These are phyloP conservation scores for Phrynocephalus versicolor DNA, from an alignment of 2,113 vertebrate genomes.

Conservation along the genomic window DNA sequence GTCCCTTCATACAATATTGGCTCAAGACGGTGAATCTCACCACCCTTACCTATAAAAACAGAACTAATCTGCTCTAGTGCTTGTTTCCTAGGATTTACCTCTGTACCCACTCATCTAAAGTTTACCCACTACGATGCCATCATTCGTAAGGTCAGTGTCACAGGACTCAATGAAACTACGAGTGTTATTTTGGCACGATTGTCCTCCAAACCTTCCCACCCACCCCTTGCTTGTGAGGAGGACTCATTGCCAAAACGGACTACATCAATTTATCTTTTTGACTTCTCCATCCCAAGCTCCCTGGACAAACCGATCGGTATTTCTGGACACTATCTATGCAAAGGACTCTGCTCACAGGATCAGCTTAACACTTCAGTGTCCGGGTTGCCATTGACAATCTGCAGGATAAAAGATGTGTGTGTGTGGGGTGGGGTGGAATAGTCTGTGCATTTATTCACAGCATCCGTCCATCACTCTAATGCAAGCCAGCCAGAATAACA, in stretches of 20 bases:
- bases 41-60: not conserved
- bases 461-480: not conserved
- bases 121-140: not conserved
- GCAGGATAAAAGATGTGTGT: conserved; percentile 36
- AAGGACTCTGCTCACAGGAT: not conserved
- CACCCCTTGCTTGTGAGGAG: not conserved
- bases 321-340: not conserved
- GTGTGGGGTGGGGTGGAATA: not conserved
- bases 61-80: not conserved
- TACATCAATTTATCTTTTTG: not conserved
- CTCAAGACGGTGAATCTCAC: no score
- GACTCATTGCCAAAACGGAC: not conserved
- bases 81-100: not conserved
- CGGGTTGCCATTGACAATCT: not conserved
- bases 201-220: not conserved
- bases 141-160: not conserved
- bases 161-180: not conserved
- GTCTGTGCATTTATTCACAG: not conserved
- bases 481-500: conserved; percentile 5
- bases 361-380: not conserved
- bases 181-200: not conserved
- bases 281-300: not conserved
- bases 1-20: no score
- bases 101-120: not conserved
- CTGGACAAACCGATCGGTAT: not conserved